Base-by-base conservation (phyloP, 2,888 invertebrate species). In the Cataglyphis albicans region DNA sequence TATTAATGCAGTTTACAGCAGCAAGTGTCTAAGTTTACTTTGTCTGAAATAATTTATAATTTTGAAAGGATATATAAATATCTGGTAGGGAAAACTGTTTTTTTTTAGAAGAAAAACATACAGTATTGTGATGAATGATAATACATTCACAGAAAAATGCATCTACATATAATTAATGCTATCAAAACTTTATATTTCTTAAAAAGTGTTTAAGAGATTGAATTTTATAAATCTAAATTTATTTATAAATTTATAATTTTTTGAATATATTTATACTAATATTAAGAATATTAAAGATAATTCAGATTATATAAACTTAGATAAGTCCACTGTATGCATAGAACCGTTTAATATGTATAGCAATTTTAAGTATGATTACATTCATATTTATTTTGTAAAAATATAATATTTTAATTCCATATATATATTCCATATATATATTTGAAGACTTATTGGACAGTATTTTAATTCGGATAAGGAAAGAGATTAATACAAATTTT, bases 1-100 rank as follows among this genome's bases (percentile, higher is more conserved):
- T 82, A 84, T 52, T 86, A 7, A 55, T 55, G 15, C 9, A 25
- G n/a, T 67, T n/a, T 32, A 29, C 29, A 73, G 5, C n/a, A 7
- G 21, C 9, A 74, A 18, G 18, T 1, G 2, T 44, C 59, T 44
- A 73, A 61, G 38, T 61, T 73, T 44, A 57, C 15, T n/a, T n/a
- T 12, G 18, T 65, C 41, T 65, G 65, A 65, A 41, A 44, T 41
- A 59, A n/a, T 35, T 59, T 1, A 3, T 29, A 18, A 73, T 59
- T n/a, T 41, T 29, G 12, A 59, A 41, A 41, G 6, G 4, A n/a
- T 15, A n/a, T 41, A 21, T 12, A 41, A 41, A 29, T 6, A 41
- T 57, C n/a, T 41, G 18, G 7, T 35, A 7, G 5, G 0, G 6
- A 57, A 57, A 18, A 41, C 25, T 35, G 1, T 12, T 25, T 21